These are phyloP conservation scores for Caenorhabditis sp. DNA, from an alignment of 2,888 invertebrate species.

Conservation along the genomic window DNA sequence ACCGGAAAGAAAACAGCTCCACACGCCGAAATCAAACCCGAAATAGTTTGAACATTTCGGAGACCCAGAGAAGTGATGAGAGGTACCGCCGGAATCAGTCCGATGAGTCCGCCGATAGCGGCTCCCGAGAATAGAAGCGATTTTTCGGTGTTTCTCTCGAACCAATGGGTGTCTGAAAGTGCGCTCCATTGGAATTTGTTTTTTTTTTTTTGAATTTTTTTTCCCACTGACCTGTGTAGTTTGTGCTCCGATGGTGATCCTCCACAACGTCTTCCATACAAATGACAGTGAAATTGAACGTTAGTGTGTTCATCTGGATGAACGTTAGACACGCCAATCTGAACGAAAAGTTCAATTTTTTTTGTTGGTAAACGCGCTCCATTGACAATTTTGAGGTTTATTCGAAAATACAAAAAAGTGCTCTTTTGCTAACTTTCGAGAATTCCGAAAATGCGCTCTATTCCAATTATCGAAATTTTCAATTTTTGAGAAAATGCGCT, in stretches of 20 bases:
- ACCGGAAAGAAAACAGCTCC: constrained; percentile 64
- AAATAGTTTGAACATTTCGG: constrained; percentile 52
- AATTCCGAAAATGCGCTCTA: too few species aligned
- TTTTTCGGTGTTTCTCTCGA: constrained; percentile 60
- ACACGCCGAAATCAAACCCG: constrained; percentile 55
- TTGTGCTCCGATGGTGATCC: constrained; percentile 16
- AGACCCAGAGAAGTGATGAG: constrained; percentile 56
- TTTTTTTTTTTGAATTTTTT: not conserved
- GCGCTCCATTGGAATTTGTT: not conserved
- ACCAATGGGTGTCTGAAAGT: constrained; percentile 61
- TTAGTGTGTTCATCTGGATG: constrained; percentile 41
- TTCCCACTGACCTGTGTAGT: constrained; percentile 2
- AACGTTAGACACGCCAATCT: constrained; percentile 46
- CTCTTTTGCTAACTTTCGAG: too few species aligned
- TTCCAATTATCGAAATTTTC: too few species aligned
- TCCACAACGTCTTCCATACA: constrained; percentile 54
- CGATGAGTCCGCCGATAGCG: constrained; percentile 64
- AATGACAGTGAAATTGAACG: constrained; percentile 57
- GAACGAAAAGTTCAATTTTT: too few species aligned
- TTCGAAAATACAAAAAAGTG: too few species aligned
- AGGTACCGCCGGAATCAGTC: constrained; percentile 59
- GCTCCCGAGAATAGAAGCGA: constrained; percentile 64
- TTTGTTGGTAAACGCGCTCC: not conserved
- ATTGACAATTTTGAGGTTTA: not conserved
- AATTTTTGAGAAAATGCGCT: too few species aligned